Base-by-base conservation (phyloP, 2,113 vertebrate genomes). In the Bujurquina vittata region DNA sequence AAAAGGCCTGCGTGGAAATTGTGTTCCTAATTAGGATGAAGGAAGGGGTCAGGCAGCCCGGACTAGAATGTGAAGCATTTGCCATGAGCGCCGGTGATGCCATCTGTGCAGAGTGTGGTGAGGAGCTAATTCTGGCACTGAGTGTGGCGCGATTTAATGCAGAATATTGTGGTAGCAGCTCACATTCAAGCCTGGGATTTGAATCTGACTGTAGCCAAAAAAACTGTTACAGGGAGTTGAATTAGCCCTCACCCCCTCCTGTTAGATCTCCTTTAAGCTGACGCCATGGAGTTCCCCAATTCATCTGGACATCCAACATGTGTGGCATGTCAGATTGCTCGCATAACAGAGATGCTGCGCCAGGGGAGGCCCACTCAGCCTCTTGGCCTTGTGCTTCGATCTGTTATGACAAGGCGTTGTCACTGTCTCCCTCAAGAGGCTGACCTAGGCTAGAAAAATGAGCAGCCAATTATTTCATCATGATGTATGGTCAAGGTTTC, bases 1-100 rank as follows among this genome's bases (percentile, higher is more conserved):
- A 93, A 95, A 93, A 89, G 83, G 81, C 87, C 86, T 81, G 86
- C 80, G 83, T 93, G 85, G 89, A 95, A 95, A 95, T 94, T 91
- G 92, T 93, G 95, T 95, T 95, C 94, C 95, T 96, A 95, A 96
- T 96, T 95, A 95, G 96, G 96, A 95, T 96, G 95, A 95, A 93
- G 92, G 94, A 95, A 94, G 92, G 93, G 95, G 94, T 95, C 92
- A 89, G 94, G 93, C 93, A 89, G 89, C 79, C 91, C 84, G 92
- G 88, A 93, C 88, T 82, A 92, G 94, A 95, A 95, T 96, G 95
- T 59, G 56, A 95, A 91, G 94, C 92, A 95, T 96, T 93, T 93
- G 93, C 93, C 91, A 79, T 23, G 87, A 94, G 91, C 77, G 83
- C 85, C 40, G 86, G 88, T 83, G 89, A 89, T 90, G 93, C 95